Base-by-base conservation (phyloP, 2,797 vertebrate genomes). In the Moxostoma hubbsi region DNA sequence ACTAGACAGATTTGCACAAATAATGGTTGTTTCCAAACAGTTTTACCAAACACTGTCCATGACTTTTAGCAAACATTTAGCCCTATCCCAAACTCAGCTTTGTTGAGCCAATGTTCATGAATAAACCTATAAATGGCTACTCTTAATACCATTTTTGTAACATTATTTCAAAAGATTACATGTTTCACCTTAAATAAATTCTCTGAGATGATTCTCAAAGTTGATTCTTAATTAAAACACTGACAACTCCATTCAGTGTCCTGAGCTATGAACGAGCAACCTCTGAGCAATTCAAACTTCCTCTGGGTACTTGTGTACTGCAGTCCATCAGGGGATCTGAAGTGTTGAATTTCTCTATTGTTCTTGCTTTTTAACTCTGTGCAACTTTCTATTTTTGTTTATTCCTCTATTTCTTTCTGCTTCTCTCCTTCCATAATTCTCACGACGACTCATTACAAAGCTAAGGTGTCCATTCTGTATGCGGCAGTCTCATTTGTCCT, bases 401-500 rank as follows among this genome's bases (percentile, higher is more conserved):
- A 58, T 36, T 36, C 4, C 36, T 36, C 36, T 36, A 36, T 36
- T 64, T 49, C 47, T 2, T 55, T 58, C 50, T n/a, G 11, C 70
- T n/a, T 74, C 53, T 47, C 47, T 64, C n/a, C 51, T 57, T 77
- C 63, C 57, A 47, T 81, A 50, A 81, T 84, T 65, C 57, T 62
- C 50, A 68, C 45, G 68, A 43, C 71, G 70, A 68, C 59, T 85
- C 54, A 81, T 77, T 81, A 77, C 74, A 45, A 73, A 77, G 49
- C 18, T 82, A 65, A 71, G 58, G 72, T 75, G n/a, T 90, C 84
- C 85, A 80, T 88, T 83, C 76, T 83, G 83, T 11, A 76, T 87
- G 86, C 81, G 87, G 36, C 36, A 87, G 88, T 90, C 86, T 87
- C 83, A 90, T 92, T 91, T 91, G 88, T 92, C 87, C 87, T 86